Evolutionary conservation across 92 coral and sea anemone genomes (phyloP).

Genomic region (Isaurus tuberculatus): DNA sequence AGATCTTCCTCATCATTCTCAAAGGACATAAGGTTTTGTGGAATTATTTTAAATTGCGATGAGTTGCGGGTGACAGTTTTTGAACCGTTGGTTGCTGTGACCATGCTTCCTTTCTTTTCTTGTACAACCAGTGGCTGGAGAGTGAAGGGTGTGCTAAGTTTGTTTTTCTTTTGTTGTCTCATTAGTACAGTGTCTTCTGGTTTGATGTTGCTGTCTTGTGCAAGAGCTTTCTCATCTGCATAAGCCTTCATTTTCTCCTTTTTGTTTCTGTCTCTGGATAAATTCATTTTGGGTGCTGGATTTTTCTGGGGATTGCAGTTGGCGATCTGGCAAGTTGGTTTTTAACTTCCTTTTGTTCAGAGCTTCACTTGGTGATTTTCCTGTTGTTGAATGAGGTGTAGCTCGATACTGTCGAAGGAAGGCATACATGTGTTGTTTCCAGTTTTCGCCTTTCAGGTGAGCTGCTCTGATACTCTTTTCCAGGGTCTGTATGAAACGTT

Average conservation of each 20-base stretch:
- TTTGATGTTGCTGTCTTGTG: constrained; percentile 17
- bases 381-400: constrained; percentile 61
- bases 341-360: constrained; percentile 58
- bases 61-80: constrained; percentile 42
- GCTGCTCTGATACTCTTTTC: constrained; percentile 57
- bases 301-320: constrained; percentile 5
- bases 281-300: constrained; percentile 29
- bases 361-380: constrained; percentile 60
- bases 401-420: constrained; percentile 64
- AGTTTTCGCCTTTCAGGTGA: constrained; percentile 47
- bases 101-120: constrained; percentile 28
- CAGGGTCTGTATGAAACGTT: constrained; percentile 49
- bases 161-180: constrained; percentile 58
- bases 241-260: constrained; percentile 18
- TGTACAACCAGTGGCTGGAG: constrained; percentile 3
- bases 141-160: constrained; percentile 47
- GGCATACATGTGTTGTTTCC: constrained; percentile 65
- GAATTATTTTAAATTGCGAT: constrained; percentile 29
- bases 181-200: constrained; percentile 2
- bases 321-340: constrained; percentile 57
- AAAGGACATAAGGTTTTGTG: constrained; percentile 19
- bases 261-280: constrained; percentile 2
- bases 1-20: constrained; percentile 8
- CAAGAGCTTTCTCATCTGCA: constrained; percentile 24
- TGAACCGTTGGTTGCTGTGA: constrained; percentile 18